Evolutionary conservation across 2,113 vertebrate species (phyloP).

Genomic region (Anas platyrhynchos): DNA sequence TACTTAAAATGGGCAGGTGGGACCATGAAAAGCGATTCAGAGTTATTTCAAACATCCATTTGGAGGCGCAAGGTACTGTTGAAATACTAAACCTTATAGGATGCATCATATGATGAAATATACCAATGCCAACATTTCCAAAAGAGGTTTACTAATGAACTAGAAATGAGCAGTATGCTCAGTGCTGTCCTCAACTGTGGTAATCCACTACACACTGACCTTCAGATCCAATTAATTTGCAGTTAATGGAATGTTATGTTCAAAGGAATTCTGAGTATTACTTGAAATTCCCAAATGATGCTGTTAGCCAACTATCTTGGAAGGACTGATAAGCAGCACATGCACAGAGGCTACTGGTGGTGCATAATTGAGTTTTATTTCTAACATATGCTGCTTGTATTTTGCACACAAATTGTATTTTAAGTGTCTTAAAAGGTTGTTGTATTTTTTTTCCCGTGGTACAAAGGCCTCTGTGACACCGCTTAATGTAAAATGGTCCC

Average conservation of each 20-base stretch:
- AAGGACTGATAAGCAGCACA: constrained; percentile 8
- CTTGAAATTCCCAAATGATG: constrained; percentile 11
- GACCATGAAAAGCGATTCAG: not conserved
- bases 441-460: not conserved
- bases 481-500: not conserved
- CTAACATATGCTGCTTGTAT: not conserved
- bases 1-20: not conserved
- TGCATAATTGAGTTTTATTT: not conserved
- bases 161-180: not conserved
- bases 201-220: constrained; percentile 36
- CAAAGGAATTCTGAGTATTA: constrained; percentile 52
- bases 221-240: constrained; percentile 54
- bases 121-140: not conserved
- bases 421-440: not conserved
- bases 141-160: not conserved
- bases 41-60: not conserved
- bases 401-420: not conserved
- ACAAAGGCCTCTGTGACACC: not conserved
- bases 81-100: not conserved
- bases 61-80: not conserved
- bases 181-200: not conserved
- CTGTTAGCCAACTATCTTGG: not conserved
- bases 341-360: not conserved
- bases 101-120: not conserved
- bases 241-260: constrained; percentile 39